Conservation (phyloP, 2,888 invertebrate species). For the Gymnoscelis rufifasciata region DNA sequence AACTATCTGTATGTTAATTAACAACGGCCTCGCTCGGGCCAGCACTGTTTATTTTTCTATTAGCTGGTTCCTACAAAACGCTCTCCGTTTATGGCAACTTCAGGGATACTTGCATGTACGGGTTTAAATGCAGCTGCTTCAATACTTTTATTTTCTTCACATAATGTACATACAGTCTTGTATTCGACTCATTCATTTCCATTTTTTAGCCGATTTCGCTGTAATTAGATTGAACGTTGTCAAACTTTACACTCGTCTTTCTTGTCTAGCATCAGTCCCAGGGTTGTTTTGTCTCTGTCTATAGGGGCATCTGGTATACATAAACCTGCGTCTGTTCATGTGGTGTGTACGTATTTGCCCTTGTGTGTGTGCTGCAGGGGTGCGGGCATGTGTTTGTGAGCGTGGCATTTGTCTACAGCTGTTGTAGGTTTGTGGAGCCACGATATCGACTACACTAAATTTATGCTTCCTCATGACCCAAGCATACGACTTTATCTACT, state of each 20-base stretch:
- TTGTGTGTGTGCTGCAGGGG: constrained; percentile 61
- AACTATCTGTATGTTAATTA: constrained; percentile 79
- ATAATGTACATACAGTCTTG: constrained; percentile 25
- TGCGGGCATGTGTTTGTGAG: constrained; percentile 62
- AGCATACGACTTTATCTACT: no score
- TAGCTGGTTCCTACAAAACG: constrained; percentile 57
- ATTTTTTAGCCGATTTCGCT: constrained; percentile 70
- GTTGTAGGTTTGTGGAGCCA: constrained; percentile 68
- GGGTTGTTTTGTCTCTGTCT: constrained; percentile 64
- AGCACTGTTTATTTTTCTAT: constrained; percentile 69
- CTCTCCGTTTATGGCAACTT: constrained; percentile 51
- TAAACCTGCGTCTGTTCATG: constrained; percentile 74
- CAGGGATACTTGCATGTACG: constrained; percentile 31
- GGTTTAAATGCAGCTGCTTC: constrained; percentile 38
- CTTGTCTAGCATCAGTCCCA: constrained; percentile 51
- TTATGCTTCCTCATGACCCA: constrained; percentile 77
- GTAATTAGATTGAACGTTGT: constrained; percentile 73
- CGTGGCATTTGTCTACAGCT: constrained; percentile 71
- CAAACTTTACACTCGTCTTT: constrained; percentile 53
- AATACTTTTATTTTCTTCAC: constrained; percentile 30
- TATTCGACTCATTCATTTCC: constrained; percentile 39
- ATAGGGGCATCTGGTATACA: constrained; percentile 76
- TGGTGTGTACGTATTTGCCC: constrained; percentile 44
- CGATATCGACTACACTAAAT: constrained; percentile 68
- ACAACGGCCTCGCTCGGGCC: constrained; percentile 66